Percentiles rank a stretch among this genome's conserved stretches.
Evolutionary conservation across 2,888 invertebrate species (phyloP).

Genomic region (Watsonalla binaria): DNA sequence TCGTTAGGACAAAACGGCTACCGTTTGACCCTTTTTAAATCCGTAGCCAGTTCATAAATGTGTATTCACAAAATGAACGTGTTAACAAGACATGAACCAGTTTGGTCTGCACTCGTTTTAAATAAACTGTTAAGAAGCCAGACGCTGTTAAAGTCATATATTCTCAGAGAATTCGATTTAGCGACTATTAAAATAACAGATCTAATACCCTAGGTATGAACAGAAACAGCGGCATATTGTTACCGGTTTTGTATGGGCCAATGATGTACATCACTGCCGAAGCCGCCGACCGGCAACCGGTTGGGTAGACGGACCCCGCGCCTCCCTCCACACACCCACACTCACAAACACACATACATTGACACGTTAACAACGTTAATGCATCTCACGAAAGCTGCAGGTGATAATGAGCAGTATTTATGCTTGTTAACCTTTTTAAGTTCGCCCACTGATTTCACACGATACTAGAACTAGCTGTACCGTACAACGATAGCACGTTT

Average conservation of each 20-base stretch:
- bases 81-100: no score
- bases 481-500: neutral
- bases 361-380: slow-evolving; percentile 8
- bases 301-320: slow-evolving; percentile 42
- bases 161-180: neutral
- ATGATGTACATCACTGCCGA: slow-evolving; percentile 48
- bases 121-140: neutral
- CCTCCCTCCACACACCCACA: slow-evolving; percentile 23
- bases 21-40: neutral
- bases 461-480: neutral
- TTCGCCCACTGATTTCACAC: neutral
- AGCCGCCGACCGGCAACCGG: slow-evolving; percentile 46
- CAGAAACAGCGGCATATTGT: slow-evolving; percentile 14
- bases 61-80: no score
- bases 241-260: slow-evolving; percentile 59
- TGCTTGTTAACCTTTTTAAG: slow-evolving; percentile 4
- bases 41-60: neutral
- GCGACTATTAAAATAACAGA: neutral
- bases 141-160: neutral
- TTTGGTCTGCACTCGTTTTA: no score
- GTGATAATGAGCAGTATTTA: slow-evolving; percentile 19
- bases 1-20: neutral
- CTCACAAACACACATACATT: neutral
- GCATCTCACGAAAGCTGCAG: slow-evolving; percentile 14
- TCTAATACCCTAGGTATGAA: slow-evolving; percentile 11